Base-by-base conservation (phyloP, 37 sponge, comb jelly and placozoan genomes). In the Geodia barretti region DNA sequence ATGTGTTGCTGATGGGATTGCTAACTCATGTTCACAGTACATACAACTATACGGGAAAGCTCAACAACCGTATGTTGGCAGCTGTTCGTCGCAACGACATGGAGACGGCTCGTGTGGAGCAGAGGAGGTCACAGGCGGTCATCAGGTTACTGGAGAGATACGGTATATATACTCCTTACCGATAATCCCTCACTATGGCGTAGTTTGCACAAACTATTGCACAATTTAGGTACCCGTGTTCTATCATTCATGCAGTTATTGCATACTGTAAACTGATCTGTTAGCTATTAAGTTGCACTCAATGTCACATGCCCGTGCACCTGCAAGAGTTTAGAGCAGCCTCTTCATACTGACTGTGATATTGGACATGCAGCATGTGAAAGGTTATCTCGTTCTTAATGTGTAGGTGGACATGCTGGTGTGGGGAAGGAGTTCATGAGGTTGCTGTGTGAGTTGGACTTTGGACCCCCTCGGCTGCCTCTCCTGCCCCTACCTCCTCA, bases 381-480 rank as follows among this genome's bases (percentile, higher is more conserved):
- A n/a, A n/a, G n/a, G n/a, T n/a, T n/a, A n/a, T n/a, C n/a, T n/a
- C n/a, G n/a, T n/a, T n/a, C n/a, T n/a, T n/a, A n/a, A n/a, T n/a
- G n/a, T n/a, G n/a, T n/a, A 77, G 85, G 81, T 23, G 79, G 74
- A 0, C 40, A 19, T 0, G 59, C 59, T 38, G 79, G 79, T 35
- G 83, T 62, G 3, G 87, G 83, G 14, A 81, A 82, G 41, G 84
- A 60, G 35, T 60, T 88, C 8, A 80, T 93, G 86, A 82, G 74
- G 64, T 78, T 94, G 68, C 40, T 83, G 62, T 33, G 33, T 24
- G 95, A 88, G 0, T n/a, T 94, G 42, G 89, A 94, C 71, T 19
- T 85, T 17, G 95, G 95, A 0, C 95, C 95, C 20, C 95, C 95
- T 35, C 83, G 95, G 14, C 82, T 90, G 0, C 95, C 95, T 35